Evolutionary conservation across 1,140 invertebrate species (phyloP).

Genomic region (Drepana arcuata): DNA sequence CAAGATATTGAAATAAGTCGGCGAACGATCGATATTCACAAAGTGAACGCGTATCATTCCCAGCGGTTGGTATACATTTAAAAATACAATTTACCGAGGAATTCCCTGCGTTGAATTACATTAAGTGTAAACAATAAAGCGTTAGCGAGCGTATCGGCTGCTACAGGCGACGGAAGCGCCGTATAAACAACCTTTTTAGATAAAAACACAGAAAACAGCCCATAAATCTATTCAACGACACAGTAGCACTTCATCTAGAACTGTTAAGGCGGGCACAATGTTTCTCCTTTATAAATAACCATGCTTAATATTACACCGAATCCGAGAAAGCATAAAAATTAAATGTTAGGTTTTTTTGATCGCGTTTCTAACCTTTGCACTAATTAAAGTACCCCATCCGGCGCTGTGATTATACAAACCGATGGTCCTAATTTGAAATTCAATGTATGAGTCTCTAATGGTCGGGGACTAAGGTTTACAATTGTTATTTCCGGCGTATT

Average conservation of each 20-base stretch:
- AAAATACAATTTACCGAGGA: slow-evolving; percentile 66
- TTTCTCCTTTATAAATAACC: neutral
- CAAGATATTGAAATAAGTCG: slow-evolving; percentile 50
- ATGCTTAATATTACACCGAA: slow-evolving; percentile 3
- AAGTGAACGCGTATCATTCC: slow-evolving; percentile 35
- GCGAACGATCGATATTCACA: slow-evolving; percentile 49
- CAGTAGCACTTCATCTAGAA: slow-evolving; percentile 41
- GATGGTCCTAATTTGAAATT: slow-evolving; percentile 58
- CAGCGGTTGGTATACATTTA: slow-evolving; percentile 53
- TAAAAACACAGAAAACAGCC: slow-evolving; percentile 58
- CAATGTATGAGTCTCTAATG: slow-evolving; percentile 44
- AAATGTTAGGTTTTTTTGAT: slow-evolving; percentile 29
- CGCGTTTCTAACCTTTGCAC: slow-evolving; percentile 50
- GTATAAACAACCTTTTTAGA: slow-evolving; percentile 69
- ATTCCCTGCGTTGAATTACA: slow-evolving; percentile 69
- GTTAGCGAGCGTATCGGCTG: slow-evolving; percentile 58
- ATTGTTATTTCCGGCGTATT: slow-evolving; percentile 47
- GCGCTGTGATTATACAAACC: slow-evolving; percentile 40
- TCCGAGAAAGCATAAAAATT: slow-evolving; percentile 21
- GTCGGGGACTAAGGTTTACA: slow-evolving; percentile 31
- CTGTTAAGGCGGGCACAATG: slow-evolving; percentile 22
- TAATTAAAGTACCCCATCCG: slow-evolving; percentile 63
- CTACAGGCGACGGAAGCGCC: slow-evolving; percentile 58
- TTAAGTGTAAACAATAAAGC: slow-evolving; percentile 69
- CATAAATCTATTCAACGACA: slow-evolving; percentile 40